Conservation (phyloP, 1,140 invertebrate genomes). For the Acromyrmex heyeri region DNA sequence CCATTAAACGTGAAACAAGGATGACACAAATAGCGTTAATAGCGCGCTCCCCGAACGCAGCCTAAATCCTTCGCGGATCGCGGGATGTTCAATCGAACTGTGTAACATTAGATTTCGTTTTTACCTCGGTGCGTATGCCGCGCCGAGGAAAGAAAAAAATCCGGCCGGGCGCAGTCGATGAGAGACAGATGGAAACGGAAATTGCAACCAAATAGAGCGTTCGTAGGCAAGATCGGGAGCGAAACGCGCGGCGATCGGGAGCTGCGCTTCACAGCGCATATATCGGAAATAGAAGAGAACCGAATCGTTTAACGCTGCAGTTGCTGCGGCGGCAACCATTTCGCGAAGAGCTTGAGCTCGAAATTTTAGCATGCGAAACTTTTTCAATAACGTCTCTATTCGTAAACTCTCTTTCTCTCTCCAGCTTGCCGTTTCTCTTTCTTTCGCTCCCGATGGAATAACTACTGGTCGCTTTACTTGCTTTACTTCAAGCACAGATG, state of each 20-base stretch:
- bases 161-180: constrained; percentile 39
- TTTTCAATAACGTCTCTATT: constrained; percentile 55
- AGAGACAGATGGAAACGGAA: constrained; percentile 74
- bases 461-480: background rate
- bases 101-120: constrained; percentile 72
- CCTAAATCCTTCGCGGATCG: constrained; percentile 30
- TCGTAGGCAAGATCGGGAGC: constrained; percentile 43
- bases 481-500: background rate
- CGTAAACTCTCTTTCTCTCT: constrained; percentile 14
- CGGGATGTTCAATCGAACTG: constrained; percentile 53
- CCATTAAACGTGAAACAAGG: no score
- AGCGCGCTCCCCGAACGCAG: no score
- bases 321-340: constrained; percentile 10
- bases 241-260: background rate
- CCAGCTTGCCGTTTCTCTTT: background rate
- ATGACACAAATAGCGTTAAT: no score
- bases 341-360: constrained; percentile 15
- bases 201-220: constrained; percentile 68
- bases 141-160: constrained; percentile 44
- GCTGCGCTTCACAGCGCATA: background rate
- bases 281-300: constrained; percentile 64
- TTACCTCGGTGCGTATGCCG: constrained; percentile 29
- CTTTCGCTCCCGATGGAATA: background rate
- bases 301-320: constrained; percentile 47
- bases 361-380: constrained; percentile 53